Evolutionary conservation across 2,113 vertebrate species (phyloP), one percentile per base, ranked within the genome.

Genomic region (Nesogale talazaci): DNA sequence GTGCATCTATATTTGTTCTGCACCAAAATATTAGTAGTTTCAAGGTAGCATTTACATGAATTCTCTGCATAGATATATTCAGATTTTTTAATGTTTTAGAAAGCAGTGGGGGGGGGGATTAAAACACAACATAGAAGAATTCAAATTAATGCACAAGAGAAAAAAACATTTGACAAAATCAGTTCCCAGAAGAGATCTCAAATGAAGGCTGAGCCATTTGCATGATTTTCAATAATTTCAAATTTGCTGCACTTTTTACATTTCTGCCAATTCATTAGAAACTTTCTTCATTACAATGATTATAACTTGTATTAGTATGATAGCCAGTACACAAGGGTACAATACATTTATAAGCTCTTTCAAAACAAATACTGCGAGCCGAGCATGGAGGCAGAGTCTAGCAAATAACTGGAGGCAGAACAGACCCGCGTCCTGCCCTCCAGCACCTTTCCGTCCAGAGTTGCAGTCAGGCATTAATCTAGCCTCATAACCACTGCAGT

Each of bases 41-140:
- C 6, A 83, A 65, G 67, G 59, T 40, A 20, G 16, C 23, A 74
- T 92, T 76, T 92, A 3, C 16, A 40, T 80, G 46, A 87, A 89
- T 0, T 29, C 7, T 20, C 57, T 92, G 59, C 12, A 42, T 36
- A 76, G 38, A 63, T 79, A 63, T 17, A 46, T 92, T 74, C 63
- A 78, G 63, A 94, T n/a, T 70, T 27, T 67, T 91, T 61, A 61
- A 78, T 11, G 38, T 23, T 93, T 82, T 83, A 31, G 82, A 89
- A 93, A 38, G 31, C 56, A 93, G 36, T 83, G 27, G 25, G 79
- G 74, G 79, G 74, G 20, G 76, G 85, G 86, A 77, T 12, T 69
- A 92, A 57, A 61, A 76, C 23, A 83, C 23, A 89, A 27, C 6
- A 36, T 17, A 82, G 65, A 85, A 88, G 57, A 10, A 74, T 65